phyloP scores from a whole-genome alignment of 2,797 vertebrate genomes.

The Rhinella marina region DNA sequence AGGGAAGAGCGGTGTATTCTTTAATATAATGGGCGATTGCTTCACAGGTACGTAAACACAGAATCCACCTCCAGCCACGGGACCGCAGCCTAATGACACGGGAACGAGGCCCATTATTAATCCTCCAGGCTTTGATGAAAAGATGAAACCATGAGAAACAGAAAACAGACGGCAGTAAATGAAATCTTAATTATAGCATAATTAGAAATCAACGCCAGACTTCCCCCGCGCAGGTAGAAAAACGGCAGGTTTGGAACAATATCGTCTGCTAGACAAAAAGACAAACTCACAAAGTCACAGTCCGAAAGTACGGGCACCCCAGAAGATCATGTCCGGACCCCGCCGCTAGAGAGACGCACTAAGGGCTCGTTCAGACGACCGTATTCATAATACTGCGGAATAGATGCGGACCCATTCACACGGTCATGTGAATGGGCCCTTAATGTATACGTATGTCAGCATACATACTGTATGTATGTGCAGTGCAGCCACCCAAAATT shows the following conservation, averaged over 20 bases:
- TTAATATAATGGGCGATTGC: constrained; percentile 24
- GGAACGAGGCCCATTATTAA: neutral
- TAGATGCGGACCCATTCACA: too few relatives aligned
- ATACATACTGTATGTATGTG: too few relatives aligned
- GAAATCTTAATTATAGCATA: constrained; percentile 37
- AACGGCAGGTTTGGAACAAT: neutral
- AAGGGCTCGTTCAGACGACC: too few relatives aligned
- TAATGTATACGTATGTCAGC: too few relatives aligned
- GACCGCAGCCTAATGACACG: constrained; percentile 9
- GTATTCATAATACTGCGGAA: too few relatives aligned
- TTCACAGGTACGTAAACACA: constrained; percentile 23
- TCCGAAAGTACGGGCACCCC: neutral
- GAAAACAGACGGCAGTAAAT: constrained; percentile 13
- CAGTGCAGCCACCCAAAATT: too few relatives aligned
- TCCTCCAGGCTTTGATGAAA: constrained; percentile 34
- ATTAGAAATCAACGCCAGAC: constrained; percentile 35
- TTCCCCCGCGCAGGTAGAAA: neutral
- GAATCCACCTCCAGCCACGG: neutral
- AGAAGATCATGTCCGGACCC: neutral
- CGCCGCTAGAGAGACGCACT: too few relatives aligned
- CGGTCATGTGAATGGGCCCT: too few relatives aligned
- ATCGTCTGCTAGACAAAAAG: neutral
- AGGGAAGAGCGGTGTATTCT: neutral
- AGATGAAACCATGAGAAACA: constrained; percentile 40
- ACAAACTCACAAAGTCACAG: neutral